Percentiles rank a stretch among this genome's conserved stretches.
Evolutionary conservation across 2,113 vertebrate genomes (phyloP).

Genomic region (Menura novaehollandiae): DNA sequence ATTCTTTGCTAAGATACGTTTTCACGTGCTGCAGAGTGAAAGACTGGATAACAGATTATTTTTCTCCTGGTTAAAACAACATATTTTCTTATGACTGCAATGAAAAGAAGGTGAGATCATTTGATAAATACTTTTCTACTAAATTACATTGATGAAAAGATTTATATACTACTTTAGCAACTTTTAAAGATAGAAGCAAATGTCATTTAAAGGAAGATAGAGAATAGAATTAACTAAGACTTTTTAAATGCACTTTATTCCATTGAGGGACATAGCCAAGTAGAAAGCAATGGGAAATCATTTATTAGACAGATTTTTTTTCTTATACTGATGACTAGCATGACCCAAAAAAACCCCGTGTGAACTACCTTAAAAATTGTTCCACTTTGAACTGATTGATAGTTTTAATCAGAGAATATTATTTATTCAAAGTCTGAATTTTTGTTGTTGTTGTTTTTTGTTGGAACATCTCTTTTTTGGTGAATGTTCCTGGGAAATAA

Average conservation of each 20-base stretch:
- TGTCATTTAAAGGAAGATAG: neutral
- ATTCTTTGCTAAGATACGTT: neutral
- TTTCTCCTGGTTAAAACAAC: neutral
- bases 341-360: accelerated
- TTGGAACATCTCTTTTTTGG: neutral
- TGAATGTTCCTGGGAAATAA: neutral
- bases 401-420: neutral
- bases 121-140: neutral
- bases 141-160: neutral
- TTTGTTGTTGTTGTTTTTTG: neutral
- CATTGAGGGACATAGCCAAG: neutral
- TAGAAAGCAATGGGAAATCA: neutral
- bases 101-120: neutral
- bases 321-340: accelerated
- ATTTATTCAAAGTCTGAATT: neutral
- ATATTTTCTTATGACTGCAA: neutral
- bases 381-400: neutral
- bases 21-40: neutral
- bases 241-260: neutral
- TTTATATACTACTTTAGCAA: neutral
- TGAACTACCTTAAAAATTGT: neutral
- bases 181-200: neutral
- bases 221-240: neutral
- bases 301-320: neutral
- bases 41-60: neutral